A percentile compares a stretch with the other conserved stretches of the same genome.
These are phyloP conservation scores for Drosophila fungiperda DNA, from an alignment of 2,888 invertebrate species.

Conservation along the genomic window DNA sequence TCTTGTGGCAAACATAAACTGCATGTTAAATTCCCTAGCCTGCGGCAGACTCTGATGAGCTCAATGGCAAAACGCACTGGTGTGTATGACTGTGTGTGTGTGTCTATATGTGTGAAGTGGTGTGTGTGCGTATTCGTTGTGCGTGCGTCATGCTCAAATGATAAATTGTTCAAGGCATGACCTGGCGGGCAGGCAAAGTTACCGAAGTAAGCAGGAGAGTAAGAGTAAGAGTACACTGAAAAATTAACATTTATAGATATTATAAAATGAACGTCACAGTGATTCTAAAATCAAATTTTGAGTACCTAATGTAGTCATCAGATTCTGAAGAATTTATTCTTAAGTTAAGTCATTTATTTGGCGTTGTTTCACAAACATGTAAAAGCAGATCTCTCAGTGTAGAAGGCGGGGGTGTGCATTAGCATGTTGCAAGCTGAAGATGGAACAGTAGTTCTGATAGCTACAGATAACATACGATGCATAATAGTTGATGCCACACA, in stretches of 20 bases:
- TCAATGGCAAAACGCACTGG: slow-evolving; percentile 53
- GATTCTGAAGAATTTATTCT: neutral
- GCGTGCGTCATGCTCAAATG: slow-evolving; percentile 78
- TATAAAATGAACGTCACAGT: too few species aligned
- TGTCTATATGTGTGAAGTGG: slow-evolving; percentile 17
- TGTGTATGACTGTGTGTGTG: slow-evolving; percentile 24
- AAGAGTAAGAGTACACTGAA: neutral
- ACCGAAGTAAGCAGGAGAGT: slow-evolving; percentile 30
- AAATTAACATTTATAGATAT: neutral
- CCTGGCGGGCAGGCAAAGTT: slow-evolving; percentile 49
- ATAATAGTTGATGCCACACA: slow-evolving; percentile 81
- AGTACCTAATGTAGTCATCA: neutral
- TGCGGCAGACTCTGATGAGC: slow-evolving; percentile 58
- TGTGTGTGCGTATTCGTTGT: slow-evolving; percentile 36
- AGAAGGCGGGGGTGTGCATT: slow-evolving; percentile 15
- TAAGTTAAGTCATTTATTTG: neutral
- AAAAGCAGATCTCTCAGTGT: neutral
- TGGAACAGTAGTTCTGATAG: slow-evolving; percentile 57
- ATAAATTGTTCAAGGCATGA: slow-evolving; percentile 72
- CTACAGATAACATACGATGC: slow-evolving; percentile 74
- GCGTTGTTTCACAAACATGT: neutral
- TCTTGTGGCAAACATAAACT: slow-evolving; percentile 82
- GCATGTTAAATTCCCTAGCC: slow-evolving; percentile 80
- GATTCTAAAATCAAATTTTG: neutral
- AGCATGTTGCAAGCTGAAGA: slow-evolving; percentile 34